These are phyloP conservation scores for Crotalus viridis DNA, from an alignment of 2,113 vertebrate genomes.

Conservation along the genomic window DNA sequence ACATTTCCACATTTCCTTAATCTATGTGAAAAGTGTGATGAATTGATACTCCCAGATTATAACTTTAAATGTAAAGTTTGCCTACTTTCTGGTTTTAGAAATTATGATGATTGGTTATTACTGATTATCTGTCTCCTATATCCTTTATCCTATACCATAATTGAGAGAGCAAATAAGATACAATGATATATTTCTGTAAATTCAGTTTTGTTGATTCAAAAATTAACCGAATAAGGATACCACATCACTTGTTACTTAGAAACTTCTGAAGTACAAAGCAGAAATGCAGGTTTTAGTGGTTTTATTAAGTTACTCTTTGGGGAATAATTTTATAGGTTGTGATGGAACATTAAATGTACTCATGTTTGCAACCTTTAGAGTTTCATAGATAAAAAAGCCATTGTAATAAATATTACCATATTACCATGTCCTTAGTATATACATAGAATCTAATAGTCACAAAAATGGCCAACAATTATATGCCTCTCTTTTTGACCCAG, in stretches of 20 bases:
- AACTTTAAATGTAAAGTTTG: not conserved
- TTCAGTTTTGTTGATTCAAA: not conserved
- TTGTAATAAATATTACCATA: not conserved
- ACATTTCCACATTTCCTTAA: not conserved
- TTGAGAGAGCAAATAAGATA: not conserved
- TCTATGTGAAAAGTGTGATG: no score
- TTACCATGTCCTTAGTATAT: constrained; percentile 13
- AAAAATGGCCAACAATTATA: constrained; percentile 42
- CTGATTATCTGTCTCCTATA: not conserved
- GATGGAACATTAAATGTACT: constrained; percentile 31
- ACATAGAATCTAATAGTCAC: constrained; percentile 1
- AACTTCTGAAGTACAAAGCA: not conserved
- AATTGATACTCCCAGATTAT: not conserved
- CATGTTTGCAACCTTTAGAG: constrained; percentile 4
- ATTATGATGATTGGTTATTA: not conserved
- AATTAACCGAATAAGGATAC: not conserved
- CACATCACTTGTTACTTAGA: not conserved
- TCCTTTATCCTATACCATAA: not conserved
- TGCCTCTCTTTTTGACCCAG: constrained; percentile 37
- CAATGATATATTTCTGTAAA: not conserved
- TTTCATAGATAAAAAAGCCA: constrained; percentile 12
- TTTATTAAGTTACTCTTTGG: not conserved
- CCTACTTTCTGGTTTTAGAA: not conserved
- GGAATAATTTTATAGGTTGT: not conserved
- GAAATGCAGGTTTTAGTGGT: not conserved